A percentile compares a stretch with the other conserved stretches of the same genome.
Conservation (phyloP, 1,140 invertebrate species). For the Lasioglossum baleicum region DNA sequence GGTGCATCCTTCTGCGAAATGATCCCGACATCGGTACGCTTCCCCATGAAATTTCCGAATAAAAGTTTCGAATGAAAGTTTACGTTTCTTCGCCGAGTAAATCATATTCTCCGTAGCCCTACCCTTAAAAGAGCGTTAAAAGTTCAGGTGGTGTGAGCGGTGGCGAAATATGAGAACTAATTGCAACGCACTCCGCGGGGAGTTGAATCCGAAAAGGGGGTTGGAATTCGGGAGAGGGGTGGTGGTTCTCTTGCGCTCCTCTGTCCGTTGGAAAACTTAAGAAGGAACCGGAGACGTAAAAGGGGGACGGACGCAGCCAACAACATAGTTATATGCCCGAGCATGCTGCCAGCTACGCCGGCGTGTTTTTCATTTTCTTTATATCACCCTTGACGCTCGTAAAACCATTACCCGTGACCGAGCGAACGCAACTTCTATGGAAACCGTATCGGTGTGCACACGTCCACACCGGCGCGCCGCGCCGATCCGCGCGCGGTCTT, state of each 20-base stretch:
- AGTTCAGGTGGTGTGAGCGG: constrained; percentile 20
- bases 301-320: constrained; percentile 46
- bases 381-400: constrained; percentile 90
- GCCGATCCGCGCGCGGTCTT: constrained; percentile 61
- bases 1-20: background rate
- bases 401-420: constrained; percentile 91
- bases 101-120: background rate
- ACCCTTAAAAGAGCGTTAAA: constrained; percentile 18
- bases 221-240: constrained; percentile 20
- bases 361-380: constrained; percentile 92
- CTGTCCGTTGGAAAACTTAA: constrained; percentile 67
- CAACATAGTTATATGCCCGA: constrained; percentile 74
- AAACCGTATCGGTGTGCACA: constrained; percentile 61
- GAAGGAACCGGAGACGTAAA: constrained; percentile 70
- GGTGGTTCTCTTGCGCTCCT: background rate
- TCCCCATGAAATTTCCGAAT: constrained; percentile 25
- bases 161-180: constrained; percentile 67
- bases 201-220: constrained; percentile 54
- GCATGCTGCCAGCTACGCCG: constrained; percentile 72
- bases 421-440: constrained; percentile 80
- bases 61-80: constrained; percentile 35
- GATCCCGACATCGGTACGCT: constrained; percentile 10
- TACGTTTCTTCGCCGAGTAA: constrained; percentile 27
- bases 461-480: constrained; percentile 10
- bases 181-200: constrained; percentile 76